Evolutionary conservation across 2,888 invertebrate species (phyloP), one percentile per base, ranked within the genome.

Genomic region (Chrysolina americana): DNA sequence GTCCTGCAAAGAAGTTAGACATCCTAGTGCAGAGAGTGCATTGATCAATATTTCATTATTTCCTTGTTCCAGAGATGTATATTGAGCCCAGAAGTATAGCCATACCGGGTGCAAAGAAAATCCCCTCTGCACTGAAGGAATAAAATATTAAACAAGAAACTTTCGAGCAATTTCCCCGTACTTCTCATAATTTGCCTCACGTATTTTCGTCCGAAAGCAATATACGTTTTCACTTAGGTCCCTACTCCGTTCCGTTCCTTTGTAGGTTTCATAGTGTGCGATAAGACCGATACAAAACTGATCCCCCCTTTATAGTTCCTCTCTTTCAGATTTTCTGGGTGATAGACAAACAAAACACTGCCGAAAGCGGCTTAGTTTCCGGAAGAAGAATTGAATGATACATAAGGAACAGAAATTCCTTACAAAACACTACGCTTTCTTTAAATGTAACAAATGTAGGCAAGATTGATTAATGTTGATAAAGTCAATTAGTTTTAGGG

Each of bases 221-320:
- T 76, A 76, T 71, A 76, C 76, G 73, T 75, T 74, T 76, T 71
- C 78, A 75, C 76, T 78, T 69, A 75, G 71, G 36, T 19, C 53
- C 70, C 68, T 64, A 21, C 65, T 65, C 28, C 41, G 41, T 65
- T 65, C 36, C 36, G 11, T 48, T 50, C 76, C 76, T 76, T 76
- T 76, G 76, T 73, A 70, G 73, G 63, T 73, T 65, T 62, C 73
- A 73, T 76, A 70, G 70, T 70, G 62, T 66, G 19, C 66, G 75
- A 76, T 73, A 76, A 64, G 73, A 53, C 19, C 65, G 75, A 75
- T 75, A 75, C 69, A 41, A 47, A 13, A 62, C 63, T 8, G n/a
- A 64, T 66, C 47, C 59, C 36, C n/a, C 53, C 63, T 73, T 64
- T 73, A 44, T 44, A 36, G 65, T 13, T 21, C 62, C 41, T 47